Conservation (phyloP, 2,797 vertebrate genomes). For the Avahi laniger region DNA sequence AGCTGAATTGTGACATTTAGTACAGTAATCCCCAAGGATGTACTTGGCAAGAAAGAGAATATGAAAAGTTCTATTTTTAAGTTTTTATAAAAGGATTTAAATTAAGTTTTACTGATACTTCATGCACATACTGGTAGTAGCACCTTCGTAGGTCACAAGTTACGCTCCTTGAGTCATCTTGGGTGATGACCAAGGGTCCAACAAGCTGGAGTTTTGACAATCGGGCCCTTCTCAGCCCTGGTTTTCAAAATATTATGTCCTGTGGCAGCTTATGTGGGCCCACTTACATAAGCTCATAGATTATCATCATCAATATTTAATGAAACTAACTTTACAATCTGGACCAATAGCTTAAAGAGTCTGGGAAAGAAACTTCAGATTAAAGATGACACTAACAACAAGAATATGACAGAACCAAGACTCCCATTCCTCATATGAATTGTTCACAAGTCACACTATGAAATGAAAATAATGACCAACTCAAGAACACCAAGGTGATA, state of each 20-base stretch:
- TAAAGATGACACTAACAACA: neutral
- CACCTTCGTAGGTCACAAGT: neutral
- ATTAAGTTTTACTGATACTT: neutral
- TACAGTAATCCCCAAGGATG: neutral
- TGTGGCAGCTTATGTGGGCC: neutral
- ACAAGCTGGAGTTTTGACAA: neutral
- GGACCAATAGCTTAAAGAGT: neutral
- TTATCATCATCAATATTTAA: neutral
- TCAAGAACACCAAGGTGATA: neutral
- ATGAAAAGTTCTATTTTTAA: neutral
- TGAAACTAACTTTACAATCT: neutral
- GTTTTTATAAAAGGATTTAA: neutral
- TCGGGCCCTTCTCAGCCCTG: neutral
- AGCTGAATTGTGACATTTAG: neutral
- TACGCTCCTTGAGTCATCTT: neutral
- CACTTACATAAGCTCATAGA: neutral
- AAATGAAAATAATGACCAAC: neutral
- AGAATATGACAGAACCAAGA: neutral
- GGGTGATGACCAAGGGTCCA: rapidly evolving
- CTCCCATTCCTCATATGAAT: neutral
- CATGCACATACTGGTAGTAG: neutral
- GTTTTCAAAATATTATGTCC: neutral
- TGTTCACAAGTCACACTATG: neutral
- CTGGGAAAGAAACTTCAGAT: neutral
- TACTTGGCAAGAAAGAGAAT: neutral